These are phyloP conservation scores for Acronicta aceris DNA, from an alignment of 2,888 invertebrate genomes.

Conservation along the genomic window DNA sequence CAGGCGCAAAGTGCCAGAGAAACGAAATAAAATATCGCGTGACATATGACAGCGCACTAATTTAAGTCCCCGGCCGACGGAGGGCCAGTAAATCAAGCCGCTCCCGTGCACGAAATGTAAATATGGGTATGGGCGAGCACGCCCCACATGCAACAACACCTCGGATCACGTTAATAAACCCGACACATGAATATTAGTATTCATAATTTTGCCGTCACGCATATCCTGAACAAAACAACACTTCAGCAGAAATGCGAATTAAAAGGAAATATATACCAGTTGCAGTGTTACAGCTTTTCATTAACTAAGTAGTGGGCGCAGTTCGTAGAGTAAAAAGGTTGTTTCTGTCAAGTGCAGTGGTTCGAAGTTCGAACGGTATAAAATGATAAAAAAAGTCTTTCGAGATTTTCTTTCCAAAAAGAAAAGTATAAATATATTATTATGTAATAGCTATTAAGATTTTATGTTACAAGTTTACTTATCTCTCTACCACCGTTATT, in stretches of 20 bases:
- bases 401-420: background rate
- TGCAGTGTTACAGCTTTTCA: background rate
- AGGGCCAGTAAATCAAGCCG: conserved; percentile 84
- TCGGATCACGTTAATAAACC: conserved; percentile 74
- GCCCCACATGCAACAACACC: conserved; percentile 77
- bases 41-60: conserved; percentile 85
- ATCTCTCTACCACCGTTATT: conserved; percentile 21
- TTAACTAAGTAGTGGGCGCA: too few relatives aligned
- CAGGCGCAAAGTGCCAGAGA: conserved; percentile 66
- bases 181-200: conserved; percentile 78
- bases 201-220: conserved; percentile 67
- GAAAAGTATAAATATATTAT: background rate
- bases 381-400: background rate
- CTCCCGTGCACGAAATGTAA: conserved; percentile 82
- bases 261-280: conserved; percentile 2
- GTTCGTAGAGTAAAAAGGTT: background rate
- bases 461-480: conserved; percentile 21
- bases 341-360: background rate
- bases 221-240: conserved; percentile 17
- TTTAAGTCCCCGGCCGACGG: conserved; percentile 79
- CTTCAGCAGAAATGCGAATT: background rate
- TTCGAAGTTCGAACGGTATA: background rate
- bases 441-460: background rate
- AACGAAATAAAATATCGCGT: conserved; percentile 82
- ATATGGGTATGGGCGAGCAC: conserved; percentile 78